Conservation (phyloP, 2,888 invertebrate genomes). For the Petrolisthes cinctipes region DNA sequence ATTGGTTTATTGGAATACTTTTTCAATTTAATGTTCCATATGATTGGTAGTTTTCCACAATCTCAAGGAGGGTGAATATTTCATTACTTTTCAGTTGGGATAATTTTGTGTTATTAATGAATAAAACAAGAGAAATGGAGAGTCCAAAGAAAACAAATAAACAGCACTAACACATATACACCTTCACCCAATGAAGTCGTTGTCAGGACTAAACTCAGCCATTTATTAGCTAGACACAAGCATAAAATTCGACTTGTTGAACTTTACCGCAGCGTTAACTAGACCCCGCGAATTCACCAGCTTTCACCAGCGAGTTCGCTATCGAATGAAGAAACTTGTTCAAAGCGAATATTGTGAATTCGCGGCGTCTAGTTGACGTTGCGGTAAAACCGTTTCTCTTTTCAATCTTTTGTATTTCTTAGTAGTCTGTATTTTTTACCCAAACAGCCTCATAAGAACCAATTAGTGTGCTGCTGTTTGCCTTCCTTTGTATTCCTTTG, state of each 20-base stretch:
- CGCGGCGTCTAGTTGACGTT: no score
- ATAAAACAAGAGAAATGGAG: neutral
- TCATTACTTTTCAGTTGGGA: conserved; percentile 5
- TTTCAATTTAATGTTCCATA: conserved; percentile 25
- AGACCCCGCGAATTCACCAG: neutral
- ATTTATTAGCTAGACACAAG: neutral
- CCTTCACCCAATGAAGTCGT: conserved; percentile 1
- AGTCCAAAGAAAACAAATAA: no score
- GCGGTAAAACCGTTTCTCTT: no score
- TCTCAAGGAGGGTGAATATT: conserved; percentile 13
- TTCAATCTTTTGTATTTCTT: no score
- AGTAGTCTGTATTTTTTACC: no score
- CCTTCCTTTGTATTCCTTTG: no score
- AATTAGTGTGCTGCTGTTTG: no score
- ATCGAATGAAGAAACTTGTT: neutral
- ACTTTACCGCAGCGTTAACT: conserved; percentile 7
- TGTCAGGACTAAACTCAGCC: conserved; percentile 2
- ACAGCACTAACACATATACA: neutral
- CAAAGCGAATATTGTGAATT: conserved; percentile 5
- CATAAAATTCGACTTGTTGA: neutral
- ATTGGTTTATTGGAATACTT: neutral
- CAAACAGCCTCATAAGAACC: no score
- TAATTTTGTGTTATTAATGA: conserved; percentile 13
- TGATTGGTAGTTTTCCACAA: no score
- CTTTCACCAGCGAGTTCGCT: neutral